Percentiles rank a stretch among this genome's conserved stretches.
phyloP scores from a whole-genome alignment of 2,797 vertebrate genomes.

The Helostoma temminkii region DNA sequence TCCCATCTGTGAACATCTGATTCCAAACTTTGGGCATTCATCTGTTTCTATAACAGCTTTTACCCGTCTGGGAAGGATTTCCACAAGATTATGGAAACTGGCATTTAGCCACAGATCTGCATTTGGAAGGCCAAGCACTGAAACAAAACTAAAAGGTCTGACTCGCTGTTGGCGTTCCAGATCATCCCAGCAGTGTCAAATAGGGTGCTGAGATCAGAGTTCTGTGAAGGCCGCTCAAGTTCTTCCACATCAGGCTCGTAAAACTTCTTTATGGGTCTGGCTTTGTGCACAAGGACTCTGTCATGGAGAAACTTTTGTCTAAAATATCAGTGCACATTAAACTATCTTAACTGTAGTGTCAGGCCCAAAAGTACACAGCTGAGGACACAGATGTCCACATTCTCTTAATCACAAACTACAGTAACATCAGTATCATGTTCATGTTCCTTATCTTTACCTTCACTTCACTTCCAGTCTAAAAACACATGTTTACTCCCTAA shows the following conservation, averaged over 20 bases:
- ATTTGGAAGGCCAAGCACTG: background rate
- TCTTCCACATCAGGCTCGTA: background rate
- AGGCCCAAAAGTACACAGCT: background rate
- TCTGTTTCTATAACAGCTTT: background rate
- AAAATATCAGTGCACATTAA: background rate
- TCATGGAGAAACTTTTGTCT: background rate
- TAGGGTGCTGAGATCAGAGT: background rate
- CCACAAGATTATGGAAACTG: background rate
- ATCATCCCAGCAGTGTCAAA: background rate
- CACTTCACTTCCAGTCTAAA: background rate
- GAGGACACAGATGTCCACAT: background rate
- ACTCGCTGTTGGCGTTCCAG: background rate
- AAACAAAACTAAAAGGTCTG: background rate
- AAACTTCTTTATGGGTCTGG: slow-evolving; percentile 3
- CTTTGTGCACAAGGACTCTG: background rate
- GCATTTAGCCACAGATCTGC: background rate
- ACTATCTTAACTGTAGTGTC: background rate
- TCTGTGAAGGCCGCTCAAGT: background rate
- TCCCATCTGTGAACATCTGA: background rate
- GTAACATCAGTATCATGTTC: background rate
- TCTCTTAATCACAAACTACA: background rate
- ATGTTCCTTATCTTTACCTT: too few species aligned
- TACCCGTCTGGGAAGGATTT: background rate
- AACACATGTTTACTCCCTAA: background rate
- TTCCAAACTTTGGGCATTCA: background rate